Base-by-base conservation (phyloP, 2,888 invertebrate genomes). In the Neria commutata region DNA sequence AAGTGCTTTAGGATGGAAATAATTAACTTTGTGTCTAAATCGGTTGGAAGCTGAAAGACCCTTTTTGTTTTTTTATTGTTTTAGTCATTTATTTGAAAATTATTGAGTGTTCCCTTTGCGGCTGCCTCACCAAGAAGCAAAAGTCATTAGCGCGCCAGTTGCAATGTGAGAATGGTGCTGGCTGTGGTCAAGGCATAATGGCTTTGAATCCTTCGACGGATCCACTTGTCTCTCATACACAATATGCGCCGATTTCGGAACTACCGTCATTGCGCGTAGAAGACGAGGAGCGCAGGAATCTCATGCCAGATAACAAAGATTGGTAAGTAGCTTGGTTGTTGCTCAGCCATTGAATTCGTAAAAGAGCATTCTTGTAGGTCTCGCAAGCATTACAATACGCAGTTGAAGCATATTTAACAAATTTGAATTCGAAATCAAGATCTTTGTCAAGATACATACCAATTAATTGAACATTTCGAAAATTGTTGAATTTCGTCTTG, bases 151-250 rank as follows among this genome's bases (percentile, higher is more conserved):
- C 75, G 25, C 72, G 78, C 29, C 76, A 76, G 68, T 64, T 78
- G 54, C 19, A 19, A 17, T 61, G 65, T 37, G 62, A 65, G 55
- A 59, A 61, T 56, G 60, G 60, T 1, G 83, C 82, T 10, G 80
- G 84, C 40, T 83, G 85, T 62, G 74, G 75, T 40, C 74, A 74
- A 1, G 85, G 85, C 52, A 84, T 88, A 29, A 84, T 88, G 45
- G 88, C 88, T 1, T 84, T 89, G 55, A 90, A 90, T 82, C 91
- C 91, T 51, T 90, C 90, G 48, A 91, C 90, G 33, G 91, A 91
- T 83, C 86, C 90, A 29, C 83, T 91, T 67, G 90, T 91, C 51
- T 86, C 88, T 0, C 81, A 83, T 60, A 89, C 89, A 29, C 90
- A 90, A 81, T 90, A 91, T 82, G 90, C 88, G 48, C 89, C 90